Evolutionary conservation across 2,797 vertebrate genomes (phyloP), one percentile per base, ranked within the genome.

Genomic region (Acipenser ruthenus): DNA sequence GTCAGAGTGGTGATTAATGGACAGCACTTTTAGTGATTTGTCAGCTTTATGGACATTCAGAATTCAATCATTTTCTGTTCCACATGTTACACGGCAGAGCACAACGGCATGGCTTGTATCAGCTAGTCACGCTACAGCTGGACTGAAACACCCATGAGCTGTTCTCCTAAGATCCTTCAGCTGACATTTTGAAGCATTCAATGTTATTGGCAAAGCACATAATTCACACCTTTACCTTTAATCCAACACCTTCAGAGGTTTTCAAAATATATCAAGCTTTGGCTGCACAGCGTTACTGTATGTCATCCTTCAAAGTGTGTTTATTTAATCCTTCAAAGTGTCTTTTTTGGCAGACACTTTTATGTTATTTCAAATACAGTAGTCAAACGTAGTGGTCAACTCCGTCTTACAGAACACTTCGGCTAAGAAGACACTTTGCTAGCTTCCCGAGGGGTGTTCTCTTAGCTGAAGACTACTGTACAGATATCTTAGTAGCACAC

Each of bases 1-100:
- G 86, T 83, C 87, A 88, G 73, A 67, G 68, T 65, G 65, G 65
- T 84, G 83, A 85, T 86, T 86, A 84, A 87, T 81, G 76, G 79
- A 78, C 70, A 76, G 75, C 71, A 63, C 75, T 82, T 83, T 75
- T 74, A 81, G 78, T 82, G 78, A 86, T 84, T 84, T 88, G 81
- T 86, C 82, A 87, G 80, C 77, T 82, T 75, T 78, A 77, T 67
- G 13, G 1, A 69, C 73, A 37, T 76, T 81, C 78, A 77, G 75
- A 87, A 84, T 87, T 86, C 83, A 86, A 82, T 86, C 78, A 80
- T 77, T 87, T 76, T 82, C 68, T 75, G 74, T 76, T 72, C 50
- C 48, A 74, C 74, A 81, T 75, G 63, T 74, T 73, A 77, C 78
- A 70, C 72, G 70, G 74, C 78, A 74, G 71, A 69, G 59, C 76